phyloP scores from a whole-genome alignment of 2,113 vertebrate species.

The Hippolais icterina region DNA sequence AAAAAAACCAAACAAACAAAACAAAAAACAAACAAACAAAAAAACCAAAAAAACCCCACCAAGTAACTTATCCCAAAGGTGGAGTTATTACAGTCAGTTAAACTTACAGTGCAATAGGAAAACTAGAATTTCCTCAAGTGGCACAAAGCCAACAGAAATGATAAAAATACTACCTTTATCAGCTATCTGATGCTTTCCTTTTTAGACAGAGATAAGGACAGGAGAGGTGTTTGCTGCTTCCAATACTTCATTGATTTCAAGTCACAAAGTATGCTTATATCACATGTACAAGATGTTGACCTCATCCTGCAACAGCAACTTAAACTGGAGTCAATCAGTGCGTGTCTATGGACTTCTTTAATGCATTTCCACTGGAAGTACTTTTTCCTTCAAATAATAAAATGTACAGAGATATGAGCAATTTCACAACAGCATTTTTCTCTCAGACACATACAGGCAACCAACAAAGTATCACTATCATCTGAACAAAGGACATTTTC shows the following conservation, averaged over 20 bases:
- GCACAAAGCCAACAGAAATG: background rate
- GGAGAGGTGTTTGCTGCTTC: background rate
- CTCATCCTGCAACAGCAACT: background rate
- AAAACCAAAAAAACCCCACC: no score
- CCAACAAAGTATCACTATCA: background rate
- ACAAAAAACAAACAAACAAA: no score
- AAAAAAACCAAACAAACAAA: no score
- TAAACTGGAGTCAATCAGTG: background rate
- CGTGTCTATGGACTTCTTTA: background rate
- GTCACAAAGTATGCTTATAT: background rate
- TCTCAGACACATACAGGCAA: background rate
- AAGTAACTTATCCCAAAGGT: no score
- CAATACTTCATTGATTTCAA: background rate
- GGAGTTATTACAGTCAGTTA: background rate
- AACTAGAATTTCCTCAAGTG: background rate
- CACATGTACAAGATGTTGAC: background rate
- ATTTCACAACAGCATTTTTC: background rate
- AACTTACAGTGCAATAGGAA: background rate
- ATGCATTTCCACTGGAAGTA: background rate
- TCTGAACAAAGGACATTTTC: background rate
- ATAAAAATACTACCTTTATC: background rate
- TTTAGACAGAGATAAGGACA: background rate
- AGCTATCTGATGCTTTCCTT: background rate
- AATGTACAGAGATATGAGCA: background rate
- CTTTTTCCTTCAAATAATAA: background rate